Evolutionary conservation across 2,888 invertebrate species (phyloP).

Genomic region (Temnothorax unifasciatus): DNA sequence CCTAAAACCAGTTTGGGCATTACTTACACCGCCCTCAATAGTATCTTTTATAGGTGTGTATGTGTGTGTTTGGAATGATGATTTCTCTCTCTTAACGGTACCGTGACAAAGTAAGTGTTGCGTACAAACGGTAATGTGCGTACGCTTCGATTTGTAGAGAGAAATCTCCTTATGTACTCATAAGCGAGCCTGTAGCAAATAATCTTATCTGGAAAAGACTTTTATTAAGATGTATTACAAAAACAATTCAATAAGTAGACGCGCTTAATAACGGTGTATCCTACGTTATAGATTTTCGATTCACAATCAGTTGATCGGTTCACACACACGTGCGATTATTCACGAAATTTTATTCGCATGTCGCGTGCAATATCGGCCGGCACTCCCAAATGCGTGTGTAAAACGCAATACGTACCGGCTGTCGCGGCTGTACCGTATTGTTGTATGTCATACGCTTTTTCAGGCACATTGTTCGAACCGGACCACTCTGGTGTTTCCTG

Average conservation of each 20-base stretch:
- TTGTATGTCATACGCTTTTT: conserved; percentile 60
- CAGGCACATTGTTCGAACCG: conserved; percentile 66
- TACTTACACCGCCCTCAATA: conserved; percentile 60
- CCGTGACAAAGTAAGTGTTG: background rate
- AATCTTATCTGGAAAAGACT: conserved; percentile 65
- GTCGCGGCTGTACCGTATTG: conserved; percentile 65
- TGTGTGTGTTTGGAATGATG: conserved; percentile 54
- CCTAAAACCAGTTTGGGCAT: conserved; percentile 74
- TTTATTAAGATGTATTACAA: background rate
- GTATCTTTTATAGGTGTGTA: conserved; percentile 68
- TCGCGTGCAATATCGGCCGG: conserved; percentile 37
- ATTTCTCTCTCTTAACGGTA: conserved; percentile 66
- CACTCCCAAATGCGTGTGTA: conserved; percentile 46
- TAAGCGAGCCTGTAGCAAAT: conserved; percentile 40
- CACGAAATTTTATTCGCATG: background rate
- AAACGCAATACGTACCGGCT: conserved; percentile 57
- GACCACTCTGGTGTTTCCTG: conserved; percentile 68
- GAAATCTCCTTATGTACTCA: conserved; percentile 58
- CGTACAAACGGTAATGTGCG: conserved; percentile 9
- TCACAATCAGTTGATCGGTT: background rate
- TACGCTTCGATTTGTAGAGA: conserved; percentile 42
- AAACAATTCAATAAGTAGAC: background rate
- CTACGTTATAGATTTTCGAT: background rate
- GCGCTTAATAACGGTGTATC: background rate
- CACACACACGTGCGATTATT: conserved; percentile 13